Evolutionary conservation across 2,888 invertebrate species (phyloP).

Genomic region (Dryomyza anilis): DNA sequence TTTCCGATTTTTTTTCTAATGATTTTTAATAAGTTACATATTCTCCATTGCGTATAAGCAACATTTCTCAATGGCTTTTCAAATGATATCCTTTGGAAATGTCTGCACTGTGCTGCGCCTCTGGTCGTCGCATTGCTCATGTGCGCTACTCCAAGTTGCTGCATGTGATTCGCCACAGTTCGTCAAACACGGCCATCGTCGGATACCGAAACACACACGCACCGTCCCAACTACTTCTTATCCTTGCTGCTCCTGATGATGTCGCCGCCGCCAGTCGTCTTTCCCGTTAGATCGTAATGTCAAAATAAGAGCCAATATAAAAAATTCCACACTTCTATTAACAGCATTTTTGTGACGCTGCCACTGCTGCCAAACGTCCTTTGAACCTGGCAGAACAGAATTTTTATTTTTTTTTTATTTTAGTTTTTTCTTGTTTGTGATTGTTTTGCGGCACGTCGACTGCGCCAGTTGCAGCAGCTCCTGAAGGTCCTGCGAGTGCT

Average conservation of each 20-base stretch:
- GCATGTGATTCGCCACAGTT: slow-evolving; percentile 11
- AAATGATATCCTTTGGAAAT: background rate
- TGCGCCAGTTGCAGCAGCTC: background rate
- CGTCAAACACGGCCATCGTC: too few relatives aligned
- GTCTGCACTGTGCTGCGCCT: background rate
- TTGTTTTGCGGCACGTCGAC: background rate
- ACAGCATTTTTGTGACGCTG: slow-evolving; percentile 30
- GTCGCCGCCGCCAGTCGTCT: background rate
- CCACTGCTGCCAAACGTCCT: slow-evolving; percentile 19
- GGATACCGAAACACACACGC: background rate
- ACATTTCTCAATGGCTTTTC: too few relatives aligned
- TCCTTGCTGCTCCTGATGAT: background rate
- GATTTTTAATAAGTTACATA: too few relatives aligned
- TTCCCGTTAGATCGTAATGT: slow-evolving; percentile 31
- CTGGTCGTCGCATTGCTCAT: background rate
- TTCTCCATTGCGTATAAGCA: too few relatives aligned
- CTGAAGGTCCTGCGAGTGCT: background rate
- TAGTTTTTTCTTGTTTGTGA: background rate
- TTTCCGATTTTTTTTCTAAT: too few relatives aligned
- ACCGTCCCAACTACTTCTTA: background rate
- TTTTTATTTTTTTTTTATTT: background rate
- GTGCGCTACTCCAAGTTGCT: too few relatives aligned
- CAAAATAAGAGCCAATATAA: slow-evolving; percentile 38
- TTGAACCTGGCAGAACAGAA: background rate
- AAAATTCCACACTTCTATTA: slow-evolving; percentile 32